A percentile compares a stretch with the other conserved stretches of the same genome.
Conservation (phyloP, 2,797 vertebrate genomes). For the Lutjanus argentimaculatus region DNA sequence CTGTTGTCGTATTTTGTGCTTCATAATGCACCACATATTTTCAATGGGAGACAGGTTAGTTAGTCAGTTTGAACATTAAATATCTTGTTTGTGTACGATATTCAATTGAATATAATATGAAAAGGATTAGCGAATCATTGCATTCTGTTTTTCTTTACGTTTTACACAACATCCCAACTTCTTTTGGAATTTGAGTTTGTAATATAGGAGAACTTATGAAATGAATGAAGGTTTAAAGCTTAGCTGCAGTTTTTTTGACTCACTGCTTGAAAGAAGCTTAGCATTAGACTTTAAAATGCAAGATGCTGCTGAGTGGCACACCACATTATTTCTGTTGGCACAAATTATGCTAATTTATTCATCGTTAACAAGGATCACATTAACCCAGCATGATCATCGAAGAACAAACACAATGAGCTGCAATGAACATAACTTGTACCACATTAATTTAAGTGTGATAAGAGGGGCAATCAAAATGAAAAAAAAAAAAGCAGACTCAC, state of each 20-base stretch:
- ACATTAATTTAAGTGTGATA: slow-evolving; percentile 38
- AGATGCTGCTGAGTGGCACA: slow-evolving; percentile 13
- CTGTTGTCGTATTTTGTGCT: too few relatives aligned
- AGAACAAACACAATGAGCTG: slow-evolving; percentile 47
- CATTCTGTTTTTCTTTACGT: too few relatives aligned
- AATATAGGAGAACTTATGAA: neutral
- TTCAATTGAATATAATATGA: too few relatives aligned
- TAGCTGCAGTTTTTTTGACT: neutral
- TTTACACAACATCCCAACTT: too few relatives aligned
- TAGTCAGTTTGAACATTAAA: too few relatives aligned
- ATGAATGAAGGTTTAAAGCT: neutral
- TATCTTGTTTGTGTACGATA: too few relatives aligned
- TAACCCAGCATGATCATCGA: slow-evolving; percentile 16
- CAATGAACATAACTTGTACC: slow-evolving; percentile 21
- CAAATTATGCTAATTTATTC: slow-evolving; percentile 63
- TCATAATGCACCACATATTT: too few relatives aligned
- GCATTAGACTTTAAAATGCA: slow-evolving; percentile 7
- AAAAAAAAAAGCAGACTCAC: slow-evolving; percentile 25
- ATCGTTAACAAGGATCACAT: slow-evolving; percentile 46
- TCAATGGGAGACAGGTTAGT: too few relatives aligned
- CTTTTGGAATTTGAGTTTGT: too few relatives aligned
- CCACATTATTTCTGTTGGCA: slow-evolving; percentile 32
- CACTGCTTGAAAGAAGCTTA: neutral
- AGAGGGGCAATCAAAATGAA: slow-evolving; percentile 20
- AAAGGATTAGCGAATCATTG: too few relatives aligned